Percentiles rank a stretch among this genome's conserved stretches.
Evolutionary conservation across 2,113 vertebrate genomes (phyloP).

Genomic region (Neolamprologus fasciatus): DNA sequence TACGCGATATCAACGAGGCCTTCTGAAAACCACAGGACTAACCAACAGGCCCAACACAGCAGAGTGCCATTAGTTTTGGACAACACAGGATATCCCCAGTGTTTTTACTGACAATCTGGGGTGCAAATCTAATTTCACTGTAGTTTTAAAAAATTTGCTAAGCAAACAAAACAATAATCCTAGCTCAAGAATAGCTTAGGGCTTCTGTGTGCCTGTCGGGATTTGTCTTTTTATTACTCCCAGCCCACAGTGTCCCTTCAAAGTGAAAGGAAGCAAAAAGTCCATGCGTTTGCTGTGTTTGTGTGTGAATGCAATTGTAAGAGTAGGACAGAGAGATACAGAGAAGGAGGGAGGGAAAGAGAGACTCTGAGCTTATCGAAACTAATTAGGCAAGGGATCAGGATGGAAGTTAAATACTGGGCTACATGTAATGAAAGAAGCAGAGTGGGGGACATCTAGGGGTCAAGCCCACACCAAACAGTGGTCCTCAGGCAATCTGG

Average conservation of each 20-base stretch:
- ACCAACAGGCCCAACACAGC: slow-evolving; percentile 75
- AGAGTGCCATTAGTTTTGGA: slow-evolving; percentile 60
- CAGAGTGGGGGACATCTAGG: slow-evolving; percentile 74
- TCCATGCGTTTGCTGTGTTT: slow-evolving; percentile 8
- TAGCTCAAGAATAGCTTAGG: slow-evolving; percentile 13
- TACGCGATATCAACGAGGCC: slow-evolving; percentile 29
- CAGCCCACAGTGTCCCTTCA: slow-evolving; percentile 76
- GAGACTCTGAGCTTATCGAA: slow-evolving; percentile 74
- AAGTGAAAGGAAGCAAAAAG: slow-evolving; percentile 66
- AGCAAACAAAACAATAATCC: slow-evolving; percentile 82
- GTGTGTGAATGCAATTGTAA: slow-evolving; percentile 15
- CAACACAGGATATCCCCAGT: slow-evolving; percentile 53
- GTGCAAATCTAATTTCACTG: slow-evolving; percentile 88
- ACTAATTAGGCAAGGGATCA: slow-evolving; percentile 87
- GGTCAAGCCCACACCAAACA: slow-evolving; percentile 80
- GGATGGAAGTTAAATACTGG: slow-evolving; percentile 85
- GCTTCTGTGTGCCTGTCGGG: slow-evolving; percentile 62
- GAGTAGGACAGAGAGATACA: background rate
- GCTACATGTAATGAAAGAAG: slow-evolving; percentile 83
- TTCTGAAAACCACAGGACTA: slow-evolving; percentile 22
- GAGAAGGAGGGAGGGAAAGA: slow-evolving; percentile 12
- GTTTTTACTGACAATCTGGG: slow-evolving; percentile 69
- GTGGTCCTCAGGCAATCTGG: slow-evolving; percentile 78
- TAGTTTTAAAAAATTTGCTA: slow-evolving; percentile 84
- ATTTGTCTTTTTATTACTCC: slow-evolving; percentile 78